phyloP scores from a whole-genome alignment of 2,888 invertebrate species.

The Agapostemon virescens region DNA sequence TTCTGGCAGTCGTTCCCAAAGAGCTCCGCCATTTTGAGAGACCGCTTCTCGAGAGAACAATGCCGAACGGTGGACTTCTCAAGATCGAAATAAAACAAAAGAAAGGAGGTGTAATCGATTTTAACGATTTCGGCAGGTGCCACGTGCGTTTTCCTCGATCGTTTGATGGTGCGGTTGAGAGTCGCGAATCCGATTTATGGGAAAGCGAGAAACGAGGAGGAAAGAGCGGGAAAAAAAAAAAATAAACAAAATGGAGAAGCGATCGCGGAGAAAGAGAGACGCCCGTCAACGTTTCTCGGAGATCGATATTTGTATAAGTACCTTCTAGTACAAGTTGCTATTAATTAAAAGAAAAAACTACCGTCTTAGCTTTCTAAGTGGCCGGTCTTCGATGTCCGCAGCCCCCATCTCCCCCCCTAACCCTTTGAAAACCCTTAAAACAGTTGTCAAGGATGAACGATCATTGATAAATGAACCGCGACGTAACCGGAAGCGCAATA shows the following conservation, averaged over 20 bases:
- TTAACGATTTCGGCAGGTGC: not conserved
- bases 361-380: conserved; percentile 51
- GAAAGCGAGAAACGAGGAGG: conserved; percentile 10
- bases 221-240: not conserved
- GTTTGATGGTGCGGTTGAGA: not conserved
- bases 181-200: not conserved
- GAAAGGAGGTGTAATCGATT: not conserved
- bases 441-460: conserved; percentile 13
- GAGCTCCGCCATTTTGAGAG: not conserved
- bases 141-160: not conserved
- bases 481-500: conserved; percentile 55
- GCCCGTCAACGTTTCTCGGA: conserved; percentile 49
- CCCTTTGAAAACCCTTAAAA: too few species aligned
- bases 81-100: not conserved
- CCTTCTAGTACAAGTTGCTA: conserved; percentile 61
- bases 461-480: conserved; percentile 36
- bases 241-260: not conserved
- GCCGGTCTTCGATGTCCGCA: conserved; percentile 55
- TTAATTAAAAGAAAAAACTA: conserved; percentile 45
- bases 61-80: not conserved
- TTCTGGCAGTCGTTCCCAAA: too few species aligned
- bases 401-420: not conserved
- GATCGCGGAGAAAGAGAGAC: conserved; percentile 19
- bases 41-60: not conserved
- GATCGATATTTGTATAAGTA: conserved; percentile 52